Conservation (phyloP, 2,113 vertebrate species). For the Coptodon rendalli region DNA sequence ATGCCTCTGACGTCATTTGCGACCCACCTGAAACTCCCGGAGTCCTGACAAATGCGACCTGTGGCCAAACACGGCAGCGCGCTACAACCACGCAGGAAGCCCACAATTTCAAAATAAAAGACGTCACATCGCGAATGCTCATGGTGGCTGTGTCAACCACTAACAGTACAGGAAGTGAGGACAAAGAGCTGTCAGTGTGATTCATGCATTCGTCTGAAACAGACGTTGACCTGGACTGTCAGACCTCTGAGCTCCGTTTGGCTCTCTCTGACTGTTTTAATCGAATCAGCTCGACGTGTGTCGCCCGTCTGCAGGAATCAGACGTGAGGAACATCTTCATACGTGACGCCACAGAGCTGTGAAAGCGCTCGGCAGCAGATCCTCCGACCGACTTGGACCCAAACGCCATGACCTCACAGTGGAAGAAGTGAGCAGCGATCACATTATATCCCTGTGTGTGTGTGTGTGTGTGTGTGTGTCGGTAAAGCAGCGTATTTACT, state of each 20-base stretch:
- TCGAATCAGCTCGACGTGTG: not conserved
- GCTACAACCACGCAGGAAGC: not conserved
- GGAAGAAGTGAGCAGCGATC: constrained; percentile 49
- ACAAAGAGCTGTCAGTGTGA: not conserved
- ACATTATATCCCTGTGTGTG: constrained; percentile 34
- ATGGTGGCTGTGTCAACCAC: not conserved
- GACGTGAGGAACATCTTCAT: not conserved
- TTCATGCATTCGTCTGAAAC: not conserved
- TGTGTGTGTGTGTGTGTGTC: constrained; percentile 34
- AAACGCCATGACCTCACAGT: constrained; percentile 46
- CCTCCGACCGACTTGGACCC: constrained; percentile 28
- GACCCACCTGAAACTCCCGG: not conserved
- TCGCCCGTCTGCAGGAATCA: no score
- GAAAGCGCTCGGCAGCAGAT: not conserved
- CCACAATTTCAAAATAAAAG: not conserved
- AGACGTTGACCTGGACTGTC: not conserved
- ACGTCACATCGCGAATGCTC: not conserved
- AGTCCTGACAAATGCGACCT: not conserved
- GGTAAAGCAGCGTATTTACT: constrained; percentile 12
- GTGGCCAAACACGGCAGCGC: not conserved
- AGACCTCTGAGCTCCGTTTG: accelerated
- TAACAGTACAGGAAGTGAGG: not conserved
- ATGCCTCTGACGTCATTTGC: not conserved
- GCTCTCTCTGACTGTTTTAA: not conserved
- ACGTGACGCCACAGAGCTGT: not conserved